A percentile compares a stretch with the other conserved stretches of the same genome.
Conservation (phyloP, 2,113 vertebrate genomes). For the Peromyscus californicus region DNA sequence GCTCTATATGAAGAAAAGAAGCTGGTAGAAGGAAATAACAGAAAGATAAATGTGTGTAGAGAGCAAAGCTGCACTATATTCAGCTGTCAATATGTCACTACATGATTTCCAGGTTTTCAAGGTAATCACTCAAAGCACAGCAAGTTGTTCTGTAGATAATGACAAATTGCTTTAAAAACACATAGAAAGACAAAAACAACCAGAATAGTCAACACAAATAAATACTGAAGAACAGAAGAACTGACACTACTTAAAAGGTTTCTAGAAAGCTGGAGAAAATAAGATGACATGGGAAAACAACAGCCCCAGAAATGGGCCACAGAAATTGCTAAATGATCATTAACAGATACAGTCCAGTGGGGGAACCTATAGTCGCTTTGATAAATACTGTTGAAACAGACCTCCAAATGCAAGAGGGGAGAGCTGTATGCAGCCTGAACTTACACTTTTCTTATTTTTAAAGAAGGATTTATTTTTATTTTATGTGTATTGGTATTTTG, state of each 20-base stretch:
- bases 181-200: not conserved
- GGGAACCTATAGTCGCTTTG: not conserved
- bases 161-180: not conserved
- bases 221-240: not conserved
- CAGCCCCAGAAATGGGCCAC: not conserved
- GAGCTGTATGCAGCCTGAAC: not conserved
- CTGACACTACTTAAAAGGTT: not conserved
- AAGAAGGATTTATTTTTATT: not conserved
- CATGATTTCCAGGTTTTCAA: not conserved
- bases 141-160: not conserved
- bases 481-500: not conserved
- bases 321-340: not conserved
- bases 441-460: not conserved
- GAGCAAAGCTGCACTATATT: not conserved
- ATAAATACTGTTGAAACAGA: not conserved
- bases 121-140: not conserved
- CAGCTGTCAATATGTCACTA: not conserved
- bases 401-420: not conserved
- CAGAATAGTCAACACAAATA: not conserved
- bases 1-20: not conserved
- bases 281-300: not conserved
- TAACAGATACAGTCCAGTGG: too few relatives aligned
- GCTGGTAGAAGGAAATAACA: slow-evolving; percentile 1
- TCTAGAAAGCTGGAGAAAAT: not conserved
- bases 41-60: not conserved